Evolutionary conservation across 1,140 invertebrate species (phyloP).

Genomic region (Leptonema lineaticorne): DNA sequence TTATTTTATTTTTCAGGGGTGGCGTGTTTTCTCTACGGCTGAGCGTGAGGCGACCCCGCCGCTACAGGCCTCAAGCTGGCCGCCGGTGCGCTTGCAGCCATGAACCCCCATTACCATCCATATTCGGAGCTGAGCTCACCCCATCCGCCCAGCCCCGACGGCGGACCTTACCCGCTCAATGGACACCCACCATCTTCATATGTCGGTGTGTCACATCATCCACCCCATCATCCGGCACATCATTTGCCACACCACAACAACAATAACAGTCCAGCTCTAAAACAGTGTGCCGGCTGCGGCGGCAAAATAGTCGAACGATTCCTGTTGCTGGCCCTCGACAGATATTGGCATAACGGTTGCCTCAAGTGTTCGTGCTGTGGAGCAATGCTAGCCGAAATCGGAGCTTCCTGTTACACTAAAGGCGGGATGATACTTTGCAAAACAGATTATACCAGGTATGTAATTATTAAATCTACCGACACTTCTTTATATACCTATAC

Average conservation of each 20-base stretch:
- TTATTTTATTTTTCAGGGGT: conserved; percentile 34
- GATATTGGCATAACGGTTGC: conserved; percentile 92
- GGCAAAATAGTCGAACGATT: conserved; percentile 86
- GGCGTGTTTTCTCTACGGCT: conserved; percentile 41
- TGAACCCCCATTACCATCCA: conserved; percentile 72
- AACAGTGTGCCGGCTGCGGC: conserved; percentile 66
- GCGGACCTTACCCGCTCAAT: conserved; percentile 46
- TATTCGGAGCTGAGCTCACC: conserved; percentile 68
- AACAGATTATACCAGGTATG: conserved; percentile 90
- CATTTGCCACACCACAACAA: conserved; percentile 51
- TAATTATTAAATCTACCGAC: conserved; percentile 24
- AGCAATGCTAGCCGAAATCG: conserved; percentile 83
- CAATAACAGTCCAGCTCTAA: conserved; percentile 61
- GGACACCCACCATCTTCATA: conserved; percentile 31
- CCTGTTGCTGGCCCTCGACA: conserved; percentile 83
- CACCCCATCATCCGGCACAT: conserved; percentile 49
- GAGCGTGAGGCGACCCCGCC: conserved; percentile 36
- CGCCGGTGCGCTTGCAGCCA: conserved; percentile 63
- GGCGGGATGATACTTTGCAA: conserved; percentile 91
- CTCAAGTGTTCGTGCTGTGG: conserved; percentile 89
- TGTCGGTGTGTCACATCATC: conserved; percentile 43
- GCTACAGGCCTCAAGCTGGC: conserved; percentile 62
- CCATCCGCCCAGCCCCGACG: conserved; percentile 66
- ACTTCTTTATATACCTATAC: background rate
- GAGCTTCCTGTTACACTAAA: conserved; percentile 86